A percentile compares a stretch with the other conserved stretches of the same genome.
phyloP scores from a whole-genome alignment of 2,113 vertebrate species.

The Anhinga anhinga region DNA sequence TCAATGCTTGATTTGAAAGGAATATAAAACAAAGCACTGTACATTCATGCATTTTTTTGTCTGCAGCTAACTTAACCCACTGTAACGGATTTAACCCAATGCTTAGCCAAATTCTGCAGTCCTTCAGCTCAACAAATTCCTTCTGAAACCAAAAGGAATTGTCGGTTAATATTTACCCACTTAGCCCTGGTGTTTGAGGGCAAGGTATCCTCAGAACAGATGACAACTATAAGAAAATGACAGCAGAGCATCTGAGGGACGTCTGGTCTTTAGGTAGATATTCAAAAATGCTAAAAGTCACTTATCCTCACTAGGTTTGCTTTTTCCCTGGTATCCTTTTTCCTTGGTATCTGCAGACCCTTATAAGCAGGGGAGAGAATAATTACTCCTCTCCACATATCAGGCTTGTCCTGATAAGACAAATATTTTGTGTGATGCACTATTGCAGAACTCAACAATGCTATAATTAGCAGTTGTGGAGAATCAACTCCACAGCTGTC shows the following conservation, averaged over 20 bases:
- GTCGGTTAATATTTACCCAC: background rate
- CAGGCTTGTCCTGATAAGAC: background rate
- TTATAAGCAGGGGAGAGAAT: background rate
- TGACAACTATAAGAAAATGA: background rate
- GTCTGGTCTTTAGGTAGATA: background rate
- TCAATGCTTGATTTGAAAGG: constrained; percentile 3
- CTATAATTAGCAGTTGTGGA: constrained; percentile 5
- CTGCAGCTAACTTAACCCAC: background rate
- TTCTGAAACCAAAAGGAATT: background rate
- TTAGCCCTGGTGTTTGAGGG: background rate
- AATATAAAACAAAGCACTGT: background rate
- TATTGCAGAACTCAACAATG: background rate
- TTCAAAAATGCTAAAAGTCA: background rate
- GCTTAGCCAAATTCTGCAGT: background rate
- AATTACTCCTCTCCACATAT: background rate
- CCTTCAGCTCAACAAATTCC: background rate
- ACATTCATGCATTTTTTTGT: background rate
- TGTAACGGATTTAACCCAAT: background rate
- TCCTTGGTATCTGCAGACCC: background rate
- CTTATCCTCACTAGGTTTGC: background rate
- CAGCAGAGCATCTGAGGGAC: background rate
- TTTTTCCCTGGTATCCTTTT: background rate
- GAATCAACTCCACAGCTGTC: constrained; percentile 9
- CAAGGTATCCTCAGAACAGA: background rate
- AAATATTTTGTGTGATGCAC: background rate